A percentile compares a stretch with the other conserved stretches of the same genome.
Conservation (phyloP, 2,888 invertebrate genomes). For the Drosophila falleni region DNA sequence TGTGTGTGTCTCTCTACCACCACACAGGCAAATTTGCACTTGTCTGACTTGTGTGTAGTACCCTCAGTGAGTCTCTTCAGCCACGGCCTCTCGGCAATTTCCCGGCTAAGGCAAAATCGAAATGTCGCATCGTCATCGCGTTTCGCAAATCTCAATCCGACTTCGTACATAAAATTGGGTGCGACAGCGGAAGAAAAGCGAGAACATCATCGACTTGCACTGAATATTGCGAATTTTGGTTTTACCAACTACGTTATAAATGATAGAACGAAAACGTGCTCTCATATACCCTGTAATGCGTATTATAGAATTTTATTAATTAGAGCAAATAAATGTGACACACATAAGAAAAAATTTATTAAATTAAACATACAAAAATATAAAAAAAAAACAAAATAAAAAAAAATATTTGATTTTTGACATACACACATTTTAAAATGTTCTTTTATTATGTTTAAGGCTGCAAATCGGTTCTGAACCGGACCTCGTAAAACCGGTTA, state of each 20-base stretch:
- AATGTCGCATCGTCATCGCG: constrained; percentile 67
- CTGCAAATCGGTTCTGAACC: too few relatives aligned
- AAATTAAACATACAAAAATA: too few relatives aligned
- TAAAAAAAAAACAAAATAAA: too few relatives aligned
- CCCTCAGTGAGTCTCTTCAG: constrained; percentile 43
- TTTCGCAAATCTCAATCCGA: constrained; percentile 31
- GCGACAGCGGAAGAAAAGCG: constrained; percentile 10
- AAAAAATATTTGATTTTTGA: too few relatives aligned
- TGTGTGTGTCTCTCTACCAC: constrained; percentile 4
- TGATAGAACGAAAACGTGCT: neutral
- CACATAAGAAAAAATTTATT: neutral
- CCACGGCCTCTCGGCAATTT: constrained; percentile 56
- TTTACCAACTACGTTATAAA: neutral
- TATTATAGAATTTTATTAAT: neutral
- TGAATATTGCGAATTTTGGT: constrained; percentile 1
- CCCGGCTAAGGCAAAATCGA: constrained; percentile 58
- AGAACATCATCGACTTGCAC: neutral
- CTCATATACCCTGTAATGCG: neutral
- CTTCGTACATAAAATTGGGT: constrained; percentile 14
- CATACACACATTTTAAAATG: too few relatives aligned
- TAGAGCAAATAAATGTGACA: neutral
- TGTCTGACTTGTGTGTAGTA: constrained; percentile 34
- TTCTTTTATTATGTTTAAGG: too few relatives aligned
- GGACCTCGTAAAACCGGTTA: too few relatives aligned
- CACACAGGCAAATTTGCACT: constrained; percentile 14